phyloP scores from a whole-genome alignment of 1,140 invertebrate genomes.

The Scylla paramamosain region DNA sequence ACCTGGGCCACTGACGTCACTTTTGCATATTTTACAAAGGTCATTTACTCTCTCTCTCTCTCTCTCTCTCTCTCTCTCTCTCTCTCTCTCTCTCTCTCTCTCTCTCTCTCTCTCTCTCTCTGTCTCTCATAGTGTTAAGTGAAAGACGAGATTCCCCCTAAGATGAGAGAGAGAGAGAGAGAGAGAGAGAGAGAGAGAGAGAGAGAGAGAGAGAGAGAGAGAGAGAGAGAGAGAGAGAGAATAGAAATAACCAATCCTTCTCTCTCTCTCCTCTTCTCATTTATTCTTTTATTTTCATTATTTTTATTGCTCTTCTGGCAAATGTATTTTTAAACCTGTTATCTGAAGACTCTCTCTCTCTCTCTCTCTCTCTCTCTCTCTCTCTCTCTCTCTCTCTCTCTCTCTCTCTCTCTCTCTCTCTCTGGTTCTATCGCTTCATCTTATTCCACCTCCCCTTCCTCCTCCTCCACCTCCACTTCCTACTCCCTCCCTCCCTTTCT shows the following conservation, averaged over 20 bases:
- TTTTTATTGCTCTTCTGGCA: neutral
- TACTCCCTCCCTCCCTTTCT: neutral
- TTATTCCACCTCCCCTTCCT: neutral
- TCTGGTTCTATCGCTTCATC: neutral
- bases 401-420: constrained; percentile 12
- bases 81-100: constrained; percentile 20
- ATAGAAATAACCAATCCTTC: too few species aligned
- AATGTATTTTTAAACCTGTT: neutral
- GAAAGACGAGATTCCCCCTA: too few species aligned
- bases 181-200: too few species aligned
- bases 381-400: neutral
- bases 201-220: too few species aligned
- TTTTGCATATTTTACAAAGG: too few species aligned
- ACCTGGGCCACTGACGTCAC: too few species aligned
- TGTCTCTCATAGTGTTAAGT: neutral
- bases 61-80: neutral
- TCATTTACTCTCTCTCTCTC: too few species aligned
- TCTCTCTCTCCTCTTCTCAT: neutral
- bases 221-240: too few species aligned
- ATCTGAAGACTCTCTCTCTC: neutral
- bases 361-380: constrained; percentile 30
- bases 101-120: constrained; percentile 9
- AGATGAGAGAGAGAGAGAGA: too few species aligned
- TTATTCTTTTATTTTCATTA: neutral
- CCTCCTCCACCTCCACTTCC: neutral